Base-by-base conservation (phyloP, 2,113 vertebrate species). In the Cygnus atratus region DNA sequence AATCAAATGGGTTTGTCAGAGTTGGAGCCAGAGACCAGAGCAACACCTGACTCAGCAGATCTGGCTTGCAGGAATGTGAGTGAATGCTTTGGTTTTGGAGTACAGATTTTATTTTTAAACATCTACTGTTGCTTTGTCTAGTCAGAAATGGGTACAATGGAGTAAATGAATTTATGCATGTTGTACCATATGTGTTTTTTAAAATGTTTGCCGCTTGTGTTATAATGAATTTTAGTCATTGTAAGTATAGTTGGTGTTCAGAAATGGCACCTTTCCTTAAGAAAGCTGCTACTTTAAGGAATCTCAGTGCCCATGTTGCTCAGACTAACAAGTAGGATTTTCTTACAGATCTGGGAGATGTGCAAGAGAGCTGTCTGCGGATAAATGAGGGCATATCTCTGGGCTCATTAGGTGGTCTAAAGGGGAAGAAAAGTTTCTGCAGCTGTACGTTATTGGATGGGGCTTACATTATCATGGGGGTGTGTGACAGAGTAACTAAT, bases 171-270 rank as follows among this genome's bases (percentile, higher is more conserved):
- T 35, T 78, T 74, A 37, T 7, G 46, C 9, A 15, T 54, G 39
- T 73, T 14, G 35, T 67, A 65, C 35, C 9, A 3, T 13, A 2
- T 3, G 1, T 0, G 0, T 46, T 57, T 58, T 77, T 26, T 33
- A 18, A 82, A 44, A 26, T 35, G 39, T 57, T 75, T 39, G 44
- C 43, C 81, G 50, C 29, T 90, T 77, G 75, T 75, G 39, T 48
- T 63, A 12, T 2, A 43, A 15, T 39, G 39, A n/a, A 39, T 67
- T 82, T 14, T 17, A 73, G 25, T 50, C 5, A 6, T 48, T 9
- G 52, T 19, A 39, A 76, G 58, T 67, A 48, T 72, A 73, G 33
- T 20, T 67, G 65, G 68, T 29, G n/a, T 20, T 65, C 65, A 70
- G 48, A 62, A 55, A 35, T 20, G 21, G 21, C 26, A 46, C 20